A percentile compares a stretch with the other conserved stretches of the same genome.
Conservation (phyloP, 1,140 invertebrate genomes). For the Drosophila triauraria region DNA sequence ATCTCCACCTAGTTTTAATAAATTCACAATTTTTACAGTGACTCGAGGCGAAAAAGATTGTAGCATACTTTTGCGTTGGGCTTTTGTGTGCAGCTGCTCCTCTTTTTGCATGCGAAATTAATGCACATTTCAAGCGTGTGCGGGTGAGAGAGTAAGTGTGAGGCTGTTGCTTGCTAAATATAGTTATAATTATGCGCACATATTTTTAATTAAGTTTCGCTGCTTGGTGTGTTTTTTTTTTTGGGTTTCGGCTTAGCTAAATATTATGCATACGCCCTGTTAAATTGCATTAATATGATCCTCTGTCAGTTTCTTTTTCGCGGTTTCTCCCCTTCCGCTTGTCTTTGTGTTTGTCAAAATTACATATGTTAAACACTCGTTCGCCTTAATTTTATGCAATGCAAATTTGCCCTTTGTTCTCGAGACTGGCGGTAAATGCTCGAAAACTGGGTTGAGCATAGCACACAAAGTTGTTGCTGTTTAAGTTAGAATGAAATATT, state of each 20-base stretch:
- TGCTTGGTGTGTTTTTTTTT: slow-evolving; percentile 34
- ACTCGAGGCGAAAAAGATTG: slow-evolving; percentile 40
- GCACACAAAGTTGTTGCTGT: slow-evolving; percentile 3
- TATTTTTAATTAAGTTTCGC: slow-evolving; percentile 82
- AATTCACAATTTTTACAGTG: neutral
- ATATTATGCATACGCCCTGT: slow-evolving; percentile 82
- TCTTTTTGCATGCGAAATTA: slow-evolving; percentile 71
- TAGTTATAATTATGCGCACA: slow-evolving; percentile 83
- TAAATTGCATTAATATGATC: slow-evolving; percentile 79
- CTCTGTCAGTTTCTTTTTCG: slow-evolving; percentile 34
- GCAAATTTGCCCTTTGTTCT: slow-evolving; percentile 41
- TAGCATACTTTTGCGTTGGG: slow-evolving; percentile 67
- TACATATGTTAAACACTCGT: slow-evolving; percentile 76
- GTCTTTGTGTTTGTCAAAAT: slow-evolving; percentile 63
- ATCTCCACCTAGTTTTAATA: neutral
- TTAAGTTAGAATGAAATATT: slow-evolving; percentile 14
- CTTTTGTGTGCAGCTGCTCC: slow-evolving; percentile 69
- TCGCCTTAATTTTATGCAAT: slow-evolving; percentile 66
- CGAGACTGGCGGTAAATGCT: slow-evolving; percentile 35
- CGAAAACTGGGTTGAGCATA: slow-evolving; percentile 54
- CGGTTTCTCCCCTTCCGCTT: slow-evolving; percentile 18
- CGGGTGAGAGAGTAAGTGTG: slow-evolving; percentile 37
- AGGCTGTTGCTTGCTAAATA: slow-evolving; percentile 73
- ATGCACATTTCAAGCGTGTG: slow-evolving; percentile 64
- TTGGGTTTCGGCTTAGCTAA: slow-evolving; percentile 68